Percentiles rank a stretch among this genome's conserved stretches.
phyloP scores from a whole-genome alignment of 2,888 invertebrate species.

The Netelia fuscicornis region DNA sequence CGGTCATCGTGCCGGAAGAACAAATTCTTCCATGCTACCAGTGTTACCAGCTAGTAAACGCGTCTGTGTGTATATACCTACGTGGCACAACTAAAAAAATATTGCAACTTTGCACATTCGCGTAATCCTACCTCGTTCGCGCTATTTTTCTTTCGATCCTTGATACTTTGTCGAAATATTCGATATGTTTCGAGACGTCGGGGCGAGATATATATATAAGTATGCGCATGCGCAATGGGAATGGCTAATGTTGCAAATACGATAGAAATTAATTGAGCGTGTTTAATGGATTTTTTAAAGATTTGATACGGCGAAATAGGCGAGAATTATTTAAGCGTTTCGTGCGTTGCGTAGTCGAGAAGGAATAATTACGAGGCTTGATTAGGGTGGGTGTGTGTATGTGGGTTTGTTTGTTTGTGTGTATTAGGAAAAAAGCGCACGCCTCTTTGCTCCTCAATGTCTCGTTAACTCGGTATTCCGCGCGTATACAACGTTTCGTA shows the following conservation, averaged over 20 bases:
- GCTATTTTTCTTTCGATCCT: conserved; percentile 20
- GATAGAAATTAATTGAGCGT: conserved; percentile 22
- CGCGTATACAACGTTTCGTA: conserved; percentile 24
- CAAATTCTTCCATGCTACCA: conserved; percentile 50
- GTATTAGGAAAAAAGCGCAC: conserved; percentile 20
- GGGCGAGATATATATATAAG: background rate
- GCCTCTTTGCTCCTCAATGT: conserved; percentile 36
- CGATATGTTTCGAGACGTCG: conserved; percentile 24
- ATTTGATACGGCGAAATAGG: background rate
- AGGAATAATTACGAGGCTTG: background rate
- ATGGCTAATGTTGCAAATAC: conserved; percentile 24
- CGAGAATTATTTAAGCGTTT: conserved; percentile 1
- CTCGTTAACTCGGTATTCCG: conserved; percentile 55
- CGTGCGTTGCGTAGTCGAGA: conserved; percentile 2
- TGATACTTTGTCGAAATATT: background rate
- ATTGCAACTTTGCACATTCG: conserved; percentile 35
- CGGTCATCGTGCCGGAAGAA: conserved; percentile 67
- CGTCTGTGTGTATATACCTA: background rate
- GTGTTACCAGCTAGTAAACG: too few relatives aligned
- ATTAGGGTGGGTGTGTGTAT: background rate
- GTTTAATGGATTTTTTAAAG: conserved; percentile 22
- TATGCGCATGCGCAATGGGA: background rate
- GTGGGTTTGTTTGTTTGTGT: background rate
- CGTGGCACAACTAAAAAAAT: conserved; percentile 9
- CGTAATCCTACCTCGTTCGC: conserved; percentile 40